phyloP scores from a whole-genome alignment of 2,888 invertebrate species.

The Lasius platythorax region DNA sequence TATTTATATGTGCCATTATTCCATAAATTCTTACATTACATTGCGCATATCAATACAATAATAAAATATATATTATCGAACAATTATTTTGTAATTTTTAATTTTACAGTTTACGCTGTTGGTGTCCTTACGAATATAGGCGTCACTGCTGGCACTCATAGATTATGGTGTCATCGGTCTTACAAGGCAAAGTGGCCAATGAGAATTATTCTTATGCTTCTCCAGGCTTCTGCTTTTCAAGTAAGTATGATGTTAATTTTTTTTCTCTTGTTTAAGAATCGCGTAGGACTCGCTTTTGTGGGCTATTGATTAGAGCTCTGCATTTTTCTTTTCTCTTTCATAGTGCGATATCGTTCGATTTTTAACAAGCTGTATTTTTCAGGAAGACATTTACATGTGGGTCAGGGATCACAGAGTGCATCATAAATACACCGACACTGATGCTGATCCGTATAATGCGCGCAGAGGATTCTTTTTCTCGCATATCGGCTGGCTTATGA shows the following conservation, averaged over 20 bases:
- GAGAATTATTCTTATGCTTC: constrained; percentile 88
- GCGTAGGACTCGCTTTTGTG: background rate
- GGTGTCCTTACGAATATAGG: constrained; percentile 87
- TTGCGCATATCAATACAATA: background rate
- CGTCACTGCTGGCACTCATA: constrained; percentile 90
- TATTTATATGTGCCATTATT: background rate
- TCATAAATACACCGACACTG: constrained; percentile 94
- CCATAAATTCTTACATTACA: background rate
- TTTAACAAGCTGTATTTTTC: constrained; percentile 73
- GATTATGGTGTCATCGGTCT: constrained; percentile 90
- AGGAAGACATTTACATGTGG: constrained; percentile 96
- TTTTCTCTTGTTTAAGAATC: background rate
- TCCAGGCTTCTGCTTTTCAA: constrained; percentile 90
- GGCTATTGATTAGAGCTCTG: background rate
- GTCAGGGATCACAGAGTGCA: constrained; percentile 94
- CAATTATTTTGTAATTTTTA: background rate
- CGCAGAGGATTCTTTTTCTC: constrained; percentile 97
- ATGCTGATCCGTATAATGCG: constrained; percentile 96
- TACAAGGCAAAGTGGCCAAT: constrained; percentile 90
- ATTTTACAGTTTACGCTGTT: background rate
- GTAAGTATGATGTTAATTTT: constrained; percentile 84
- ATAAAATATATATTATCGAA: background rate
- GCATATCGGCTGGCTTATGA: constrained; percentile 97
- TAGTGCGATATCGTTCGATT: no score
- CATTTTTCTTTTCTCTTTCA: background rate